phyloP scores from a whole-genome alignment of 2,113 vertebrate genomes.

The Peucedramus taeniatus region DNA sequence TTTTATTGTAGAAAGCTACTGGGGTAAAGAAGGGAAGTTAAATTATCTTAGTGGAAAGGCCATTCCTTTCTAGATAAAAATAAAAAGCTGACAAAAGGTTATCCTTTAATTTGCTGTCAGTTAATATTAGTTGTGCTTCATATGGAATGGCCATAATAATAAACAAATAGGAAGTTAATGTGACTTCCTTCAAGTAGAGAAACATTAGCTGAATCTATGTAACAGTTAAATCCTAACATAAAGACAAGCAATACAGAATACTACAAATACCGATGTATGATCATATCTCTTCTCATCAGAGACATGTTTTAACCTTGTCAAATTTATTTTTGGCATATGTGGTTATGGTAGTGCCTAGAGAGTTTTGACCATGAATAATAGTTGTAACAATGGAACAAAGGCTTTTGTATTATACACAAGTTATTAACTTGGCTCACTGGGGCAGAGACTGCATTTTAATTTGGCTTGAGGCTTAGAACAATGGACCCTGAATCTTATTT shows the following conservation, averaged over 20 bases:
- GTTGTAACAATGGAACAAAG: conserved; percentile 2
- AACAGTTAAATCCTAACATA: neutral
- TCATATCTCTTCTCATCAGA: neutral
- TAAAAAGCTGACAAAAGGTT: neutral
- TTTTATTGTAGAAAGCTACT: neutral
- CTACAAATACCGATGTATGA: neutral
- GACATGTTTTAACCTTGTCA: neutral
- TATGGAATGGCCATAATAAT: neutral
- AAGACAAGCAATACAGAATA: neutral
- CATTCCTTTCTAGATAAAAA: neutral
- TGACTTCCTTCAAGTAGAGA: neutral
- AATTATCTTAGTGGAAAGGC: neutral
- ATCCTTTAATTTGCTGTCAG: neutral
- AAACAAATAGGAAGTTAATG: neutral
- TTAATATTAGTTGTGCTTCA: neutral
- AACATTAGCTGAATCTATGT: neutral
- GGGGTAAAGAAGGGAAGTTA: neutral
- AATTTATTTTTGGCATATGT: neutral
- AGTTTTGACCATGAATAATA: conserved; percentile 18
- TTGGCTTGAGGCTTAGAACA: neutral
- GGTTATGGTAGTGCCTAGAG: neutral
- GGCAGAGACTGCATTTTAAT: conserved; percentile 4
- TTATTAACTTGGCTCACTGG: neutral
- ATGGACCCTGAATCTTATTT: neutral
- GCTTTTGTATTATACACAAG: neutral